Percentiles rank a stretch among this genome's conserved stretches.
These are phyloP conservation scores for Plebejus anna DNA, from an alignment of 2,888 invertebrate genomes.

Conservation along the genomic window DNA sequence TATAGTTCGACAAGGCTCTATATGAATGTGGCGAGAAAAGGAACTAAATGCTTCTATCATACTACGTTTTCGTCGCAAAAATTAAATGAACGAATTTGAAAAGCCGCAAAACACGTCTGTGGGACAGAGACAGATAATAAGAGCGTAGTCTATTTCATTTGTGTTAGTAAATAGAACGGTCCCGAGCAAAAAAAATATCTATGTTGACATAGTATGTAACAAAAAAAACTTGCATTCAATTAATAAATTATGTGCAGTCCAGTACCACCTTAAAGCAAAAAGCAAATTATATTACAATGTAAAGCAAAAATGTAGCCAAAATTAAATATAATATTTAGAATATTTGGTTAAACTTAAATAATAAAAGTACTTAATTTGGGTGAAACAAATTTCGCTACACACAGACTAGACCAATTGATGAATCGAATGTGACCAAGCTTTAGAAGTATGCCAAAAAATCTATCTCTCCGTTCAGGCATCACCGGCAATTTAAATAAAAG, in stretches of 20 bases:
- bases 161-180: not conserved
- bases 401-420: conserved; percentile 6
- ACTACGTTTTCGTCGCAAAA: not conserved
- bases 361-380: not conserved
- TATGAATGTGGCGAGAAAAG: too few species aligned
- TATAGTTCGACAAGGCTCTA: too few species aligned
- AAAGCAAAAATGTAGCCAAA: conserved; percentile 28
- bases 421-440: conserved; percentile 11
- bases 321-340: conserved; percentile 27
- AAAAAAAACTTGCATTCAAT: not conserved
- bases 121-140: not conserved
- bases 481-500: not conserved
- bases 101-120: not conserved
- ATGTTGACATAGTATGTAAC: not conserved
- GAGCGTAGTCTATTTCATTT: not conserved
- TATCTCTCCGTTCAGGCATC: not conserved
- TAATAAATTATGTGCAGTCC: not conserved
- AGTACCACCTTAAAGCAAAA: conserved; percentile 26
- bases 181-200: not conserved
- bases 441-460: not conserved
- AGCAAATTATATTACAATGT: conserved; percentile 28
- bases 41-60: too few species aligned
- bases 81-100: not conserved
- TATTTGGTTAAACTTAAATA: conserved; percentile 24
- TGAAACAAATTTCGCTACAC: conserved; percentile 8